Base-by-base conservation (phyloP, 1,140 invertebrate species). In the Papilio polytes region DNA sequence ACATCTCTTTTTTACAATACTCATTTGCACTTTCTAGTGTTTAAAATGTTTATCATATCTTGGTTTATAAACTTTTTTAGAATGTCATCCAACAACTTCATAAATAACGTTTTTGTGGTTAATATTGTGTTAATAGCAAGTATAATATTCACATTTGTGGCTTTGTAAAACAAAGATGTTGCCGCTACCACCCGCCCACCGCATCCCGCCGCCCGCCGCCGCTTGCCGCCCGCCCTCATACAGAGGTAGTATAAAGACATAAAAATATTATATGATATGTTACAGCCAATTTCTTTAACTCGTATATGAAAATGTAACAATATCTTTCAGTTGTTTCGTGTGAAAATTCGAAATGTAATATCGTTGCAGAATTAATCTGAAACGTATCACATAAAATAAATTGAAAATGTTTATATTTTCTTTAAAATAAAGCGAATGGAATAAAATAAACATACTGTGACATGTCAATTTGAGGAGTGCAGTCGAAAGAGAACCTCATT, bases 341-440 rank as follows among this genome's bases (percentile, higher is more conserved):
- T 66, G 22, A 66, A 66, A 66, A 26, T 66, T 66, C 26, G 12
- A 26, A 66, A 36, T 31, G 22, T 66, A 66, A 66, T 31, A 31
- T 31, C 26, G 26, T 66, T 66, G 10, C 26, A 31, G 63, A 66
- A 66, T 31, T 66, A 31, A 15, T 66, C 10, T 6, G n/a, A 66
- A 63, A 20, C 56, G 22, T 56, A 56, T 6, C 22, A 13, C 12
- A 66, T 66, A 31, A 66, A 66, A 66, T 66, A 66, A 66, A 66
- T 66, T 66, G 63, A 66, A 56, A 56, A 56, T 56, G 18, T 66
- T 66, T 31, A 31, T 31, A 66, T 31, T 66, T 66, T 66, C 63
- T 66, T 26, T 31, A 66, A 22, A 66, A 66, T 66, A 66, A 66
- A 63, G 22, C 20, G 59, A 63, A 63, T 26, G 59, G 1, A 66